These are phyloP conservation scores for Zonitis immaculata DNA, from an alignment of 2,888 invertebrate genomes.

Conservation along the genomic window DNA sequence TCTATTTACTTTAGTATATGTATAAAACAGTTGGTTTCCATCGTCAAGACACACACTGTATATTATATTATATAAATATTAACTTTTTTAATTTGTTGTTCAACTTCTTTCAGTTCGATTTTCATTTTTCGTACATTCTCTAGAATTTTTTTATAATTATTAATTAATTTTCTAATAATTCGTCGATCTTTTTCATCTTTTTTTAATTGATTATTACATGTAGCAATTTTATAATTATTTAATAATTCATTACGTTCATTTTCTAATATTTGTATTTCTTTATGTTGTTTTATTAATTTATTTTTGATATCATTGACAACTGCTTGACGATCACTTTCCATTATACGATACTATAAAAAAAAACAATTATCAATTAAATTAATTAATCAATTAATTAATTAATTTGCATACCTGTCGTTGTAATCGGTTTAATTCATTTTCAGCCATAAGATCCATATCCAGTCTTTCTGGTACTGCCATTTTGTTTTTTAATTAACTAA, in stretches of 20 bases:
- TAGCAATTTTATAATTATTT: conserved; percentile 58
- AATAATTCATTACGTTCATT: conserved; percentile 61
- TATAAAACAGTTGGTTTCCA: too few species aligned
- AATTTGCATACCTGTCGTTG: conserved; percentile 63
- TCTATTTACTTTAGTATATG: too few species aligned
- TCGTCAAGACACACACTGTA: too few species aligned
- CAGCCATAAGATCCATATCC: conserved; percentile 67
- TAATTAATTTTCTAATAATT: conserved; percentile 53
- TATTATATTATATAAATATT: too few species aligned
- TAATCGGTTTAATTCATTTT: conserved; percentile 71
- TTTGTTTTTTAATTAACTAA: background rate
- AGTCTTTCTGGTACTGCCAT: conserved; percentile 53
- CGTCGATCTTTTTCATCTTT: conserved; percentile 54
- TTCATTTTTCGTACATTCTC: conserved; percentile 41
- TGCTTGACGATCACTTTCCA: conserved; percentile 72
- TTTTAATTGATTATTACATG: conserved; percentile 54
- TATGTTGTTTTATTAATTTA: conserved; percentile 60
- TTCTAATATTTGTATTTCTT: conserved; percentile 57
- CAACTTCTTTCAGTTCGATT: conserved; percentile 48
- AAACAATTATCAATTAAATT: too few species aligned
- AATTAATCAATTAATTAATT: background rate
- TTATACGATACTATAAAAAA: conserved; percentile 61
- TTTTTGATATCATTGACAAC: conserved; percentile 67
- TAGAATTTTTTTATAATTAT: conserved; percentile 53
- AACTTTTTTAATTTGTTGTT: conserved; percentile 50